Base-by-base conservation (phyloP, 2,797 vertebrate genomes). In the Chelon labrosus region DNA sequence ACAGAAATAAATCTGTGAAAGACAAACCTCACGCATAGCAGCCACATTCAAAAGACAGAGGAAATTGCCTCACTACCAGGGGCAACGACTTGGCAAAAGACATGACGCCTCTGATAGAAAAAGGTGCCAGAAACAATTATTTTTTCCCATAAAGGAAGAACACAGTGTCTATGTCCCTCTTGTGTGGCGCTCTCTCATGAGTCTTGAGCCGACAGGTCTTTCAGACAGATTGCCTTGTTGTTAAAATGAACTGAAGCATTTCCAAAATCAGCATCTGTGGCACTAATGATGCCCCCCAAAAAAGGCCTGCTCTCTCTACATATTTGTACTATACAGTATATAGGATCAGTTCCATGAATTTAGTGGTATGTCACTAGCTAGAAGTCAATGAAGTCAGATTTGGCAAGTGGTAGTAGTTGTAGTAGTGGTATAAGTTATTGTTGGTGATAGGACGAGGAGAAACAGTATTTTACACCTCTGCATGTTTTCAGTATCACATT, bases 101-200 rank as follows among this genome's bases (percentile, higher is more conserved):
- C 65, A 77, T 35, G 35, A 82, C 52, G 53, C 55, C 37, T 71
- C 37, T 65, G 73, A 73, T 64, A 55, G 61, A 67, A 70, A 55
- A 61, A 68, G 39, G 62, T 75, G 74, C 70, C 81, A 80, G 56
- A 79, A 77, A 77, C 75, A 79, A 85, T 83, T 59, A 67, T 65
- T 85, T 77, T 66, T 53, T n/a, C 46, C 44, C 53, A 58, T 25
- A 65, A 65, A 86, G 20, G 14, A 37, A 69, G 42, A 64, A 63
- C 54, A 57, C 3, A 44, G n/a, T 47, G 38, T 74, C 11, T 46
- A 16, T 78, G 66, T 64, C 57, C 37, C 19, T 52, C 31, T 38
- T 62, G 51, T 22, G 60, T 22, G 67, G n/a, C 27, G 38, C 54
- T 74, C 54, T 79, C 44, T 52, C 49, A 9, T 52, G 47, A 58